Evolutionary conservation across 35 echinoderm and acorn worm species (phyloP).

Genomic region (Diadema setosum): DNA sequence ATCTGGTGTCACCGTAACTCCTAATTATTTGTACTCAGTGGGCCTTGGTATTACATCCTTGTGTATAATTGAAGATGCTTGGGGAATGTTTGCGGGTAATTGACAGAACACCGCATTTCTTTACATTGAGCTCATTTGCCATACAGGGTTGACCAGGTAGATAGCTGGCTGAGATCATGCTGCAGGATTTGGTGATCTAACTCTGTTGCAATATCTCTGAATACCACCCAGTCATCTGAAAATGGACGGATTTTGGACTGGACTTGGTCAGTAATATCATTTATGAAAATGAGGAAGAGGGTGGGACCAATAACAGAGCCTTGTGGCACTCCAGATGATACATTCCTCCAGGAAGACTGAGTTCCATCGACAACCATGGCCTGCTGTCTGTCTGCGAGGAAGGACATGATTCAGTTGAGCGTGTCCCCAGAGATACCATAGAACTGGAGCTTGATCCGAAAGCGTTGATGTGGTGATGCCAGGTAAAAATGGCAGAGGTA

Average conservation of each 20-base stretch:
- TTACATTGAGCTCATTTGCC: conserved; percentile 31
- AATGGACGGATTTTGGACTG: conserved; percentile 9
- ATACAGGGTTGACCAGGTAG: conserved; percentile 11
- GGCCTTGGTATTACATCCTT: neutral
- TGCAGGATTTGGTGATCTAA: conserved; percentile 9
- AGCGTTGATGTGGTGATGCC: no score
- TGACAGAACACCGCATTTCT: conserved; percentile 17
- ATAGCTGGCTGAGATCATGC: conserved; percentile 17
- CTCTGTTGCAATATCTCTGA: neutral
- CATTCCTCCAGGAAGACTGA: neutral
- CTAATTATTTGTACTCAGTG: conserved; percentile 7
- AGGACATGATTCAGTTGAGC: conserved; percentile 7
- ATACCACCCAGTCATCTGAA: conserved; percentile 45
- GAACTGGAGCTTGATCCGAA: conserved; percentile 18
- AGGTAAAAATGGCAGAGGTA: no score
- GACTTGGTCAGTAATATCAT: conserved; percentile 11
- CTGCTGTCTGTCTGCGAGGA: neutral
- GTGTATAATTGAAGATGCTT: conserved; percentile 9
- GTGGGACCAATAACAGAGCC: conserved; percentile 48
- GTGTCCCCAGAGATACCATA: conserved; percentile 19
- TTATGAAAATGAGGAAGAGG: conserved; percentile 38
- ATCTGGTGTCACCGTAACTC: conserved; percentile 20
- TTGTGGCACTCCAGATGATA: conserved; percentile 48
- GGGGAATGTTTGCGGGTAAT: conserved; percentile 32
- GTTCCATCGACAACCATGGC: no score